Evolutionary conservation across 1,140 invertebrate genomes (phyloP), one percentile per base, ranked within the genome.

Genomic region (Dendrolimus punctatus): DNA sequence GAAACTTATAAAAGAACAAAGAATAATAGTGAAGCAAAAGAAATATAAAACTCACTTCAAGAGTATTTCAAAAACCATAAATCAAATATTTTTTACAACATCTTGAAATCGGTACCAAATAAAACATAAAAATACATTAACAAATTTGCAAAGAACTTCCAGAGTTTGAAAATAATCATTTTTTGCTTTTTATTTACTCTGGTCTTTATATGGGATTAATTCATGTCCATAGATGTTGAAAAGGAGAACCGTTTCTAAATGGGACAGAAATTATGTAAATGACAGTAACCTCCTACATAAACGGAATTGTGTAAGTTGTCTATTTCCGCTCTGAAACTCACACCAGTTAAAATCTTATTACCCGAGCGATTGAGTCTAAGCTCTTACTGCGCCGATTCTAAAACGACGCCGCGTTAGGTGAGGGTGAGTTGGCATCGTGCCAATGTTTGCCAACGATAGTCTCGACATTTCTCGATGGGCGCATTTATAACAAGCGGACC

Each of bases 371-470:
- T 53, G 56, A 9, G 50, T 57, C 23, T 37, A 53, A 43, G 51
- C 46, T 38, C n/a, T 53, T n/a, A 40, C 10, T n/a, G 41, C 37
- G 39, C 40, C 38, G 43, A 51, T 46, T 49, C 39, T 36, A 23
- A 6, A 7, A 36, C 47, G 46, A 50, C 46, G 36, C 23, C 41
- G 9, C 50, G 45, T 55, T 51, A 57, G 49, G 49, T 56, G 44
- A 46, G 54, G 49, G 59, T 46, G 61, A 64, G 51, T 66, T 74
- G 73, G 76, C 62, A 46, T 42, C 36, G 49, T 52, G 74, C 78
- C 74, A 79, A 73, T 66, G 66, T 65, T 71, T 68, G 57, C 55
- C 40, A 60, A 61, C 64, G 66, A 73, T 73, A 62, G 65, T 68
- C 62, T 73, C 65, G 64, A 67, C 62, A 66, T 71, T 68, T 59